Percentiles rank a stretch among this genome's conserved stretches.
Evolutionary conservation across 2,888 invertebrate species (phyloP).

Genomic region (Strigamia transsilvanica): DNA sequence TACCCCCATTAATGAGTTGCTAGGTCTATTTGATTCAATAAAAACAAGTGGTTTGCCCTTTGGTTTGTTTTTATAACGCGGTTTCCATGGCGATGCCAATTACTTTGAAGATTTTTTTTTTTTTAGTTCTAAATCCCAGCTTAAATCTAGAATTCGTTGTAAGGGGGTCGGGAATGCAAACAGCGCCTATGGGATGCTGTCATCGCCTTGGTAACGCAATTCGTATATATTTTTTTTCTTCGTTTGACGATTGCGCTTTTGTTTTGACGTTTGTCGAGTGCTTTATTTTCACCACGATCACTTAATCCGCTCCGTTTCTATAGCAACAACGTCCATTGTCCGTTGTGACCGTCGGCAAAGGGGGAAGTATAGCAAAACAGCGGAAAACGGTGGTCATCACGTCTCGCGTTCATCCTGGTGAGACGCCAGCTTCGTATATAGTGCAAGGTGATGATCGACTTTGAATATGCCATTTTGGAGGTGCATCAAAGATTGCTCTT

Average conservation of each 20-base stretch:
- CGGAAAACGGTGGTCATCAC: conserved; percentile 85
- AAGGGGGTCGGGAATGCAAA: conserved; percentile 11
- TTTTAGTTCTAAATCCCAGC: conserved; percentile 10
- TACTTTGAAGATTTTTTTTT: conserved; percentile 37
- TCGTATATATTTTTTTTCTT: not conserved
- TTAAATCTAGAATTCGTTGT: conserved; percentile 23
- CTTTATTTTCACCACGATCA: conserved; percentile 27
- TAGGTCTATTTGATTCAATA: conserved; percentile 49
- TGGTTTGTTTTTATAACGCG: conserved; percentile 42
- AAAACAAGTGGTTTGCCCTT: conserved; percentile 49
- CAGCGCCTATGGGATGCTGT: conserved; percentile 2
- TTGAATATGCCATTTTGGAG: conserved; percentile 8
- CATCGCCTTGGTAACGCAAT: conserved; percentile 42
- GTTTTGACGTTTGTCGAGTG: conserved; percentile 47
- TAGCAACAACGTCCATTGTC: conserved; percentile 93
- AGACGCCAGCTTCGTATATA: conserved; percentile 91
- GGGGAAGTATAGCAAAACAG: conserved; percentile 64
- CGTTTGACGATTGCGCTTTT: conserved; percentile 10
- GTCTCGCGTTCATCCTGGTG: conserved; percentile 91
- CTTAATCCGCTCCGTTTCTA: conserved; percentile 32
- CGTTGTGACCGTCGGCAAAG: conserved; percentile 79
- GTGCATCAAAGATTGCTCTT: conserved; percentile 6
- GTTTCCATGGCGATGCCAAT: conserved; percentile 43
- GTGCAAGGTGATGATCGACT: conserved; percentile 76
- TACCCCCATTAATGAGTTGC: conserved; percentile 40